A percentile compares a stretch with the other conserved stretches of the same genome.
Evolutionary conservation across 2,888 invertebrate species (phyloP).

Genomic region (Hipparchia sbordonii): DNA sequence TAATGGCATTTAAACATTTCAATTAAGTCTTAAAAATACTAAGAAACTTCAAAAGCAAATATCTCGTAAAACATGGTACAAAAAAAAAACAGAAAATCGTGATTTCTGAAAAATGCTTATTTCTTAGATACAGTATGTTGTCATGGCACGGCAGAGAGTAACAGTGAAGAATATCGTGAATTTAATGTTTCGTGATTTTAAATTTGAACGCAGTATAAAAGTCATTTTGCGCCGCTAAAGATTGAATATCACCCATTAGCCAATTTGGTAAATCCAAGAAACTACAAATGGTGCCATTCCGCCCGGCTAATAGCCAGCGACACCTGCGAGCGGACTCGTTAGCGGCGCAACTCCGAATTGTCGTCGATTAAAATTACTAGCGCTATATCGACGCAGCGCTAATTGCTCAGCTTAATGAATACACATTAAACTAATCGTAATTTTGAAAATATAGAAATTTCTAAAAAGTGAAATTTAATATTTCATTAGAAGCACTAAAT

Average conservation of each 20-base stretch:
- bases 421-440: constrained; percentile 37
- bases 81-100: too few species aligned
- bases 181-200: not conserved
- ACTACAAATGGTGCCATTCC: constrained; percentile 43
- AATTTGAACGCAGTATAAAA: not conserved
- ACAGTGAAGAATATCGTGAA: too few species aligned
- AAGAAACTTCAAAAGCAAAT: too few species aligned
- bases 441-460: constrained; percentile 8
- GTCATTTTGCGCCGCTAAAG: too few species aligned
- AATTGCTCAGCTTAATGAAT: constrained; percentile 43
- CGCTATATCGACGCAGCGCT: constrained; percentile 40
- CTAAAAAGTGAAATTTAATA: not conserved
- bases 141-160: too few species aligned
- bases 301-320: constrained; percentile 45
- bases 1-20: too few species aligned
- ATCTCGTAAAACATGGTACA: too few species aligned
- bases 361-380: constrained; percentile 49
- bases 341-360: constrained; percentile 46
- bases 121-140: too few species aligned
- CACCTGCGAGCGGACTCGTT: constrained; percentile 50
- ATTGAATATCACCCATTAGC: constrained; percentile 19
- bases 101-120: too few species aligned
- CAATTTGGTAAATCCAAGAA: constrained; percentile 39
- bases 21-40: too few species aligned
- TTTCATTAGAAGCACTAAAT: not conserved